These are phyloP conservation scores for Zaprionus inermis DNA, from an alignment of 1,140 invertebrate genomes.

Conservation along the genomic window DNA sequence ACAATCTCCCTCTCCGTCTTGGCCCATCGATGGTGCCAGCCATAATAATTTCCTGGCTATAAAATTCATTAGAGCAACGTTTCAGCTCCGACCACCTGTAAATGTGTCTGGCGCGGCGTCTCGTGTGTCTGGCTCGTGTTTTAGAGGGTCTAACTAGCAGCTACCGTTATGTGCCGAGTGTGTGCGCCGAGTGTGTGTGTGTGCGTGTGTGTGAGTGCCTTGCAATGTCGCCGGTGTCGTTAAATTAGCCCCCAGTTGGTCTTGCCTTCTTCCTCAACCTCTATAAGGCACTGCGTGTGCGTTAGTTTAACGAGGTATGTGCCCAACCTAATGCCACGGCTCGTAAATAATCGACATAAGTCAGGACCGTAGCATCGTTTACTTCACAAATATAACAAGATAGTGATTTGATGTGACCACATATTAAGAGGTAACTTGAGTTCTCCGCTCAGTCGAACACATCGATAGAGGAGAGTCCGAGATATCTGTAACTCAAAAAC, in stretches of 20 bases:
- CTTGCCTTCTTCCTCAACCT: slow-evolving; percentile 10
- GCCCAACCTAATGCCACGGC: slow-evolving; percentile 16
- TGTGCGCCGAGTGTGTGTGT: slow-evolving; percentile 2
- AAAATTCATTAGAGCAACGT: slow-evolving; percentile 78
- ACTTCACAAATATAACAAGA: slow-evolving; percentile 24
- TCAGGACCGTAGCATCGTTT: slow-evolving; percentile 15
- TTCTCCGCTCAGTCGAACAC: background rate
- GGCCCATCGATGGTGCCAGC: slow-evolving; percentile 67
- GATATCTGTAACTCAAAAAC: slow-evolving; percentile 4
- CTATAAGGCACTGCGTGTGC: background rate
- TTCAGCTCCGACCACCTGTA: slow-evolving; percentile 66
- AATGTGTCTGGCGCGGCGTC: slow-evolving; percentile 47
- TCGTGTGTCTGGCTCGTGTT: slow-evolving; percentile 48
- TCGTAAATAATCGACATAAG: slow-evolving; percentile 49
- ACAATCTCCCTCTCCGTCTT: slow-evolving; percentile 9
- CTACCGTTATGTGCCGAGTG: slow-evolving; percentile 34
- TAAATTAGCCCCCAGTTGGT: slow-evolving; percentile 45
- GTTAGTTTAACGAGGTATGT: slow-evolving; percentile 33
- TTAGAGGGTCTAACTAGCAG: slow-evolving; percentile 41
- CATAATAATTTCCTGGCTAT: slow-evolving; percentile 82
- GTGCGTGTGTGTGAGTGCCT: slow-evolving; percentile 4
- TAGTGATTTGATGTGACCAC: slow-evolving; percentile 35
- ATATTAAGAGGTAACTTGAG: slow-evolving; percentile 40
- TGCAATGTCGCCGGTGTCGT: slow-evolving; percentile 46
- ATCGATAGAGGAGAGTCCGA: background rate